phyloP scores from a whole-genome alignment of 2,888 invertebrate genomes.

The Tachystola acroxantha region DNA sequence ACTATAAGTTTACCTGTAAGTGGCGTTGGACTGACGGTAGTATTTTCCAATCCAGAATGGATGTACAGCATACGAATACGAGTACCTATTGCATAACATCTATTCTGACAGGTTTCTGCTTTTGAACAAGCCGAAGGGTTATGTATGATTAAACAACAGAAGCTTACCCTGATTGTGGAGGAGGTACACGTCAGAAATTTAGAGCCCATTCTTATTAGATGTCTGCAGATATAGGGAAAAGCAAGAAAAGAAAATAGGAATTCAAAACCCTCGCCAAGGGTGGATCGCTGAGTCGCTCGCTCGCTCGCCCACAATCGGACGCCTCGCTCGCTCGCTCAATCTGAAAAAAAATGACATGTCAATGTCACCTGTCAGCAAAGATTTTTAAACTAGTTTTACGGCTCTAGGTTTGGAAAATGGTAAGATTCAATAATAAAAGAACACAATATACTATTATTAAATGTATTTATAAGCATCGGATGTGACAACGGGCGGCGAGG shows the following conservation, averaged over 20 bases:
- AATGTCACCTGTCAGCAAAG: slow-evolving; percentile 7
- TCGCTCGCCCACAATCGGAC: neutral
- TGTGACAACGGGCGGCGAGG: too few relatives aligned
- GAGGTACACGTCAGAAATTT: slow-evolving; percentile 65
- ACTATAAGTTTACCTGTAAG: too few relatives aligned
- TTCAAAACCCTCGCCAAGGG: neutral
- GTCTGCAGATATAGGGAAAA: slow-evolving; percentile 22
- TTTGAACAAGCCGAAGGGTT: too few relatives aligned
- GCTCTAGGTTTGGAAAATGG: too few relatives aligned
- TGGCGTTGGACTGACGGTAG: too few relatives aligned
- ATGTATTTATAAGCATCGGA: too few relatives aligned
- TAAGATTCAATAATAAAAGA: neutral
- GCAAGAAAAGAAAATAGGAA: slow-evolving; percentile 13
- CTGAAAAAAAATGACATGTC: too few relatives aligned
- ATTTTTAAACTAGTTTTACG: too few relatives aligned
- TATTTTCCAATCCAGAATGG: too few relatives aligned
- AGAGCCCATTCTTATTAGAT: slow-evolving; percentile 52
- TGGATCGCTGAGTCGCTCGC: neutral
- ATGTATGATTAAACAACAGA: slow-evolving; percentile 1
- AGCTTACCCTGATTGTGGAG: slow-evolving; percentile 57
- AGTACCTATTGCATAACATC: slow-evolving; percentile 54
- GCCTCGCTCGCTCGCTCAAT: too few relatives aligned
- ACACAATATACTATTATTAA: neutral
- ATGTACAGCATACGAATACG: neutral
- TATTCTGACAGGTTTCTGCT: slow-evolving; percentile 27